Evolutionary conservation across 2,888 invertebrate species (phyloP).

Genomic region (Prosapia bicincta): DNA sequence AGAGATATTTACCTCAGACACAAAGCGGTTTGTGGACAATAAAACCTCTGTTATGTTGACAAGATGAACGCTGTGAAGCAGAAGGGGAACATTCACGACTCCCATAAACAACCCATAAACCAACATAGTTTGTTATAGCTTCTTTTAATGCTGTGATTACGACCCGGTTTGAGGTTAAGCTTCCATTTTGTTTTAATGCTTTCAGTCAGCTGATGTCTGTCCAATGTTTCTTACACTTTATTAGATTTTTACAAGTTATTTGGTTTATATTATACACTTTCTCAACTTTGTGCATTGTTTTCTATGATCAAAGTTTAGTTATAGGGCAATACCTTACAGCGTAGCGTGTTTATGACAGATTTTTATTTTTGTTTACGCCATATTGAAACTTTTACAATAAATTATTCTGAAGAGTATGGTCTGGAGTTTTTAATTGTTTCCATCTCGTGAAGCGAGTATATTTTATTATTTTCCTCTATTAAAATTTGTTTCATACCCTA

Average conservation of each 20-base stretch:
- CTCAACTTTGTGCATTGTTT: not conserved
- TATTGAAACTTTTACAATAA: not conserved
- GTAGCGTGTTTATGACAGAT: not conserved
- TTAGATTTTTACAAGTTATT: not conserved
- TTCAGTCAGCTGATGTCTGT: too few species aligned
- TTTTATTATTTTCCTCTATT: too few species aligned
- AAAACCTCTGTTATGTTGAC: not conserved
- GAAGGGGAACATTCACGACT: not conserved
- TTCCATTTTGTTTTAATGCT: too few species aligned
- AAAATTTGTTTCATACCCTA: too few species aligned
- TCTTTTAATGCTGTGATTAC: constrained; percentile 21
- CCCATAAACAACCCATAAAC: too few species aligned
- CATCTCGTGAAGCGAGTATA: too few species aligned
- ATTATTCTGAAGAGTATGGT: too few species aligned
- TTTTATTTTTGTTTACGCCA: not conserved
- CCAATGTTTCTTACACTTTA: not conserved
- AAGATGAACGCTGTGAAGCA: not conserved
- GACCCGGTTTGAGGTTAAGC: too few species aligned
- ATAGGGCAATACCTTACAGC: not conserved
- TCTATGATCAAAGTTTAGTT: not conserved
- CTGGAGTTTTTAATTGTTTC: too few species aligned
- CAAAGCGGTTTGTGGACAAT: not conserved
- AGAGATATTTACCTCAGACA: too few species aligned
- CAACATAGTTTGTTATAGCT: too few species aligned
- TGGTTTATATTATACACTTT: not conserved